A percentile compares a stretch with the other conserved stretches of the same genome.
Conservation (phyloP, 2,888 invertebrate genomes). For the Rhopalosiphum nymphaeae region DNA sequence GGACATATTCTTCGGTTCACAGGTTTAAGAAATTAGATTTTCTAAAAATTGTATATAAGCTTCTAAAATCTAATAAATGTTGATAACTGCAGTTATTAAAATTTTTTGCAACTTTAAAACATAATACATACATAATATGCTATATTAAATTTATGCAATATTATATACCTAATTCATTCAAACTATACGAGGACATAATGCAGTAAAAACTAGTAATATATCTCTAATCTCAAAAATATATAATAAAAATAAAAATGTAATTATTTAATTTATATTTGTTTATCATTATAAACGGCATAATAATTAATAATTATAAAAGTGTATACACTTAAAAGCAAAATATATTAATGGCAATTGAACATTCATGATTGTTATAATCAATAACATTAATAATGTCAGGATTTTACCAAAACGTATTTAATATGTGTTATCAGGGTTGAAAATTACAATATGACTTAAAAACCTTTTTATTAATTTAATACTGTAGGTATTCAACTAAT, state of each 20-base stretch:
- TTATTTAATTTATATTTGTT: not conserved
- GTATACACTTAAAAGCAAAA: not conserved
- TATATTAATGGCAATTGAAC: not conserved
- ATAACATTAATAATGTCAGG: not conserved
- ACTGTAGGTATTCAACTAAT: not conserved
- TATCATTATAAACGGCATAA: not conserved
- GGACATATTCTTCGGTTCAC: not conserved
- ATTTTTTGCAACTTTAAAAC: not conserved
- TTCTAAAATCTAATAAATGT: not conserved
- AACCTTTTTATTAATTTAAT: not conserved
- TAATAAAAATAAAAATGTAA: not conserved
- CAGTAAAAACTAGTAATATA: not conserved
- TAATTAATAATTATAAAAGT: not conserved
- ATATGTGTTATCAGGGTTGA: not conserved
- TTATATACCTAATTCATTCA: not conserved
- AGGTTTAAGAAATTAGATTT: not conserved
- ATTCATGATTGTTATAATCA: not conserved
- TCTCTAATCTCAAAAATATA: not conserved
- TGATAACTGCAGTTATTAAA: not conserved
- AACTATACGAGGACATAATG: not conserved
- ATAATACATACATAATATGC: not conserved
- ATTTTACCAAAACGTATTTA: not conserved
- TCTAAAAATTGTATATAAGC: not conserved
- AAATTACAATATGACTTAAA: not conserved
- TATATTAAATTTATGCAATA: too few relatives aligned